A percentile compares a stretch with the other conserved stretches of the same genome.
These are phyloP conservation scores for Molossus alvarezi DNA, from an alignment of 2,797 vertebrate species.

Conservation along the genomic window DNA sequence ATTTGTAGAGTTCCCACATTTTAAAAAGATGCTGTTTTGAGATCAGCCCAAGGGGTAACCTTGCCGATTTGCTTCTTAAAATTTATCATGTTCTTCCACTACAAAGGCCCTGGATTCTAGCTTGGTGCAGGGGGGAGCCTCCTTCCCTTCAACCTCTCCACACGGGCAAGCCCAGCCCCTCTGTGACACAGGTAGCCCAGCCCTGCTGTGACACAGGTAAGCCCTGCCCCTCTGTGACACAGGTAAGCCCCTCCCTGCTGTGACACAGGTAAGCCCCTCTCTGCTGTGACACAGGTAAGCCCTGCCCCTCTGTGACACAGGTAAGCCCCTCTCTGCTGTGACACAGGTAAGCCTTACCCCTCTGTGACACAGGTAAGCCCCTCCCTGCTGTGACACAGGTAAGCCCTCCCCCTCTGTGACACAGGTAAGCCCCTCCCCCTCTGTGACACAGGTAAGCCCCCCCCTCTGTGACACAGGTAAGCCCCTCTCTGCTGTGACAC, in stretches of 20 bases:
- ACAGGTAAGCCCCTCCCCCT: too few species aligned
- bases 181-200: not conserved
- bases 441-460: too few species aligned
- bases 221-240: too few species aligned
- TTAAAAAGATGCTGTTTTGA: conserved; percentile 73
- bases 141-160: not conserved
- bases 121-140: conserved; percentile 42
- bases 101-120: conserved; percentile 65
- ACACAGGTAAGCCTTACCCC: too few species aligned
- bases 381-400: too few species aligned
- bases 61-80: conserved; percentile 81
- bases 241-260: too few species aligned
- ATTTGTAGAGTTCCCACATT: conserved; percentile 77
- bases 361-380: too few species aligned
- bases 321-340: not conserved
- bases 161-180: not conserved
- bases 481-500: too few species aligned
- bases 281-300: rapidly evolving
- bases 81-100: not conserved
- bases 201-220: not conserved
- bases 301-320: not conserved
- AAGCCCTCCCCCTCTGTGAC: too few species aligned
- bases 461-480: too few species aligned
- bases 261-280: not conserved
- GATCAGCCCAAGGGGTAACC: conserved; percentile 84